A percentile compares a stretch with the other conserved stretches of the same genome.
Evolutionary conservation across 1,140 invertebrate genomes (phyloP).

Genomic region (Lithobius niger): DNA sequence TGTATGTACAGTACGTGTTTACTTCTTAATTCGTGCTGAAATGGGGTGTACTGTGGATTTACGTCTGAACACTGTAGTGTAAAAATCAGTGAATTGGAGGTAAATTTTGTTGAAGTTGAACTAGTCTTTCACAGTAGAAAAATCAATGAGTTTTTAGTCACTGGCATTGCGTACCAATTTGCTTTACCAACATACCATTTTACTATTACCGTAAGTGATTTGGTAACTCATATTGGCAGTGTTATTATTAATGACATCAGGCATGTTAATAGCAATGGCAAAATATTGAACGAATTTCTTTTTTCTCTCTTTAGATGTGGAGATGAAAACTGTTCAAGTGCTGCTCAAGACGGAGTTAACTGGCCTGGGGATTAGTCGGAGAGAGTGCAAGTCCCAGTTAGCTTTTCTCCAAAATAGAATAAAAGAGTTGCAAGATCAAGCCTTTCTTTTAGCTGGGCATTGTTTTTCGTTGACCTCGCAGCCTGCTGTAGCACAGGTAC

Average conservation of each 20-base stretch:
- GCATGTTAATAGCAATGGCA: background rate
- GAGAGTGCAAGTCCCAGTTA: slow-evolving; percentile 32
- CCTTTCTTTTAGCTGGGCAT: slow-evolving; percentile 55
- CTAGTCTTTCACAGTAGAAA: too few species aligned
- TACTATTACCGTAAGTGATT: too few species aligned
- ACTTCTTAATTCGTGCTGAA: too few species aligned
- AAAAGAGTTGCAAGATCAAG: slow-evolving; percentile 51
- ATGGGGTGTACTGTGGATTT: too few species aligned
- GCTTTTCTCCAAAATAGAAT: slow-evolving; percentile 37
- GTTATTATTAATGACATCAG: background rate
- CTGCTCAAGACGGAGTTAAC: slow-evolving; percentile 66
- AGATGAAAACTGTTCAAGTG: slow-evolving; percentile 59
- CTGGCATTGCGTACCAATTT: too few species aligned
- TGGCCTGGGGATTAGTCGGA: slow-evolving; percentile 56
- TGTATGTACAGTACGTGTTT: too few species aligned
- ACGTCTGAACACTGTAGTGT: too few species aligned
- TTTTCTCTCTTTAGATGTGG: slow-evolving; percentile 43
- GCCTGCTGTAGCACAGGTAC: slow-evolving; percentile 34
- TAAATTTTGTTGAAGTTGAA: too few species aligned
- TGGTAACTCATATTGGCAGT: too few species aligned
- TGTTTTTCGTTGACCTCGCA: slow-evolving; percentile 70
- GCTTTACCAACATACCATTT: too few species aligned
- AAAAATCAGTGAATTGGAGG: too few species aligned
- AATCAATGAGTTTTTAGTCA: too few species aligned
- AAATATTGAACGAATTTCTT: slow-evolving; percentile 9